phyloP scores from a whole-genome alignment of 2,888 invertebrate genomes.

The Dione vanillae region DNA sequence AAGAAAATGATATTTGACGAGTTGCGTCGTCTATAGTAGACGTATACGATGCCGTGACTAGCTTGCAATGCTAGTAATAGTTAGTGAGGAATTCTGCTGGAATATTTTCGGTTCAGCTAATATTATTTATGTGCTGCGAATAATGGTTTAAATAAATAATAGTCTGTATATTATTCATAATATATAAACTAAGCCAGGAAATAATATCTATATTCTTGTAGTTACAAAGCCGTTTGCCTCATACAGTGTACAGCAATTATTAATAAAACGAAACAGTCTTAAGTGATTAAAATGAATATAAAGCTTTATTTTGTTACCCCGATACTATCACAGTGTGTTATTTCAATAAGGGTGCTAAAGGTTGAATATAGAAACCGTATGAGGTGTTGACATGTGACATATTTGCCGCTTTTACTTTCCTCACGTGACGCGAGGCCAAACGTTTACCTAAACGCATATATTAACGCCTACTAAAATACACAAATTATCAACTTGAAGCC shows the following conservation, averaged over 20 bases:
- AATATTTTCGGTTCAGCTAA: constrained; percentile 76
- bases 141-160: constrained; percentile 53
- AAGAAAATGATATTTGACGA: constrained; percentile 8
- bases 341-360: constrained; percentile 25
- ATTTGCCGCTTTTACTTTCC: constrained; percentile 56
- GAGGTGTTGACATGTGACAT: constrained; percentile 64
- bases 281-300: constrained; percentile 15
- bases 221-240: background rate
- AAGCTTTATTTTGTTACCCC: constrained; percentile 17
- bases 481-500: constrained; percentile 53
- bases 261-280: constrained; percentile 3
- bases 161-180: constrained; percentile 29
- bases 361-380: constrained; percentile 47
- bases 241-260: background rate
- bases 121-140: constrained; percentile 58
- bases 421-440: constrained; percentile 62
- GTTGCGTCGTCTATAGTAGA: constrained; percentile 49
- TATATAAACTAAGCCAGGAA: constrained; percentile 7
- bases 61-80: constrained; percentile 61
- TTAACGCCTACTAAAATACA: constrained; percentile 62
- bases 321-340: constrained; percentile 11
- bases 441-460: constrained; percentile 58
- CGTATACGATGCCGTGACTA: constrained; percentile 73
- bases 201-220: background rate
- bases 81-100: constrained; percentile 73